Conservation (phyloP, 1,140 invertebrate genomes). For the Vollenhovia emeryi region DNA sequence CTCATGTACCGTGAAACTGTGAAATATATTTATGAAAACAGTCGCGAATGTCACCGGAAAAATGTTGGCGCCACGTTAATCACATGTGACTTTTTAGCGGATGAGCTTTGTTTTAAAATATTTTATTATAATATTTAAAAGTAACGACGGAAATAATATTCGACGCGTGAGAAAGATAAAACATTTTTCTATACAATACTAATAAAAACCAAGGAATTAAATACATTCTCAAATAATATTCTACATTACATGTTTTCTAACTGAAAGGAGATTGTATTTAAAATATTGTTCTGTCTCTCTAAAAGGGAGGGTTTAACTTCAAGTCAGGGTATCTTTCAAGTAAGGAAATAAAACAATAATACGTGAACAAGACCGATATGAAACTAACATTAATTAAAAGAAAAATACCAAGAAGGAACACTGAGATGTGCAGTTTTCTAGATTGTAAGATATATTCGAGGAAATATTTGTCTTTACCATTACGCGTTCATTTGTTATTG, state of each 20-base stretch:
- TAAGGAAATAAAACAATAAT: too few species aligned
- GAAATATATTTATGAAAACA: slow-evolving; percentile 40
- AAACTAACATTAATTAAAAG: too few species aligned
- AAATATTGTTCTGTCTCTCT: neutral
- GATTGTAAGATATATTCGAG: neutral
- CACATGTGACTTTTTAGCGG: slow-evolving; percentile 7
- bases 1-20: slow-evolving; percentile 30
- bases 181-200: neutral
- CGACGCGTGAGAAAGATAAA: too few species aligned
- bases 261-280: neutral
- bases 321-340: neutral
- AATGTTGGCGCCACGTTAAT: slow-evolving; percentile 6
- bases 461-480: neutral
- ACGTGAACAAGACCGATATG: too few species aligned
- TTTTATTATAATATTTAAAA: too few species aligned
- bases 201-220: neutral
- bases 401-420: neutral
- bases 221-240: neutral
- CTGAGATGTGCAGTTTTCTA: neutral
- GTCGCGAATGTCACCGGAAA: neutral
- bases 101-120: neutral
- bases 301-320: neutral
- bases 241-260: neutral
- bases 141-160: too few species aligned
- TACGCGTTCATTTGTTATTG: neutral